phyloP scores from a whole-genome alignment of 2,888 invertebrate genomes.

The Catonia carolina region DNA sequence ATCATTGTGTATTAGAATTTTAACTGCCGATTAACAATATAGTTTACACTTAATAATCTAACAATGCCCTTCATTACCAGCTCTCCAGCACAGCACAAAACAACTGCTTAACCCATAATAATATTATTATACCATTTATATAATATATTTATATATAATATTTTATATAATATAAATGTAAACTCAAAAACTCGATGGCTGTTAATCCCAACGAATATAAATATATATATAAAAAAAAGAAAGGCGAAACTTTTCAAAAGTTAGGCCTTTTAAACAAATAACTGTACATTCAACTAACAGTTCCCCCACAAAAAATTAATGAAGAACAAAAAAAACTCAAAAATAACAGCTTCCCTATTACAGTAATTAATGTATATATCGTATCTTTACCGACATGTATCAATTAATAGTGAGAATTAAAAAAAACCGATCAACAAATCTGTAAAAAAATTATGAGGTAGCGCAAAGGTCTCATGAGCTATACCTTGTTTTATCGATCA shows the following conservation, averaged over 20 bases:
- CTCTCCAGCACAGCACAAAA: slow-evolving; percentile 13
- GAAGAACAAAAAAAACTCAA: slow-evolving; percentile 10
- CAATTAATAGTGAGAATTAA: too few species aligned
- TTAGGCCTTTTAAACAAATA: too few species aligned
- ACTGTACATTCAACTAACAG: slow-evolving; percentile 14
- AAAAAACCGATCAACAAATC: too few species aligned
- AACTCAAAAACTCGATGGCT: too few species aligned
- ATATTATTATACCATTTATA: too few species aligned
- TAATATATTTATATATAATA: too few species aligned
- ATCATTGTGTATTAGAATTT: slow-evolving; percentile 1
- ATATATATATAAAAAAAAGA: too few species aligned
- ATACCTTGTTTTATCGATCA: slow-evolving; percentile 8
- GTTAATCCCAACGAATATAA: not conserved
- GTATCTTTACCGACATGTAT: too few species aligned
- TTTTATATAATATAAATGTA: too few species aligned
- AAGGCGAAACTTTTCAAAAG: too few species aligned
- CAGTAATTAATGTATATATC: not conserved
- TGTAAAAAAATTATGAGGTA: slow-evolving; percentile 7
- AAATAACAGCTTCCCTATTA: slow-evolving; percentile 12
- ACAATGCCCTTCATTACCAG: slow-evolving; percentile 11
- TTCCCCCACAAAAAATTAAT: slow-evolving; percentile 9
- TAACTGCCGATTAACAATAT: slow-evolving; percentile 9
- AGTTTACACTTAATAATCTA: slow-evolving; percentile 7
- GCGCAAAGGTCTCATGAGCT: slow-evolving; percentile 12
- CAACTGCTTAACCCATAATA: slow-evolving; percentile 3